A percentile compares a stretch with the other conserved stretches of the same genome.
Conservation (phyloP, 2,797 vertebrate species). For the Tapera naevia region DNA sequence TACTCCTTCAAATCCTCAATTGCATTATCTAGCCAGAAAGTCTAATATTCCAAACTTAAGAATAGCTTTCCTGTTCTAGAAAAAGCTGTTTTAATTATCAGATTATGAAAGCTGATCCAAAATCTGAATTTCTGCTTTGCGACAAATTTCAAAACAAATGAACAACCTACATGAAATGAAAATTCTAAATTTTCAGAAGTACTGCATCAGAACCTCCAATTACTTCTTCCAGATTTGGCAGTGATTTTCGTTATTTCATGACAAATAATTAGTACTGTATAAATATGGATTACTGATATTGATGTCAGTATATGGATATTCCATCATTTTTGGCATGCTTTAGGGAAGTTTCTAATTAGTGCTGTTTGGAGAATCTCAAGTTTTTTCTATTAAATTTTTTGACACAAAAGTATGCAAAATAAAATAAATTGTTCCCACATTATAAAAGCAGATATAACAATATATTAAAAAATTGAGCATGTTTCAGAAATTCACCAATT, state of each 20-base stretch:
- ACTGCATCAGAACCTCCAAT: neutral
- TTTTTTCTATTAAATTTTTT: neutral
- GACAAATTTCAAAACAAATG: neutral
- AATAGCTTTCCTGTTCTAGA: neutral
- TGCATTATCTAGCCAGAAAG: neutral
- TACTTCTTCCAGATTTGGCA: constrained; percentile 32
- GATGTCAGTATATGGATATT: neutral
- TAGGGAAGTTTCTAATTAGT: constrained; percentile 28
- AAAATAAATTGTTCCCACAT: neutral
- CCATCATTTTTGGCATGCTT: constrained; percentile 5
- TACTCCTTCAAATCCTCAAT: neutral
- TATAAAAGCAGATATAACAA: neutral
- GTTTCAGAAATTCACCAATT: neutral
- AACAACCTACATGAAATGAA: neutral
- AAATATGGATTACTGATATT: constrained; percentile 33
- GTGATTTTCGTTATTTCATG: constrained; percentile 1
- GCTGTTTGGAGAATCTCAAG: neutral
- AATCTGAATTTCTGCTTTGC: neutral
- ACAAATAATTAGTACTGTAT: neutral
- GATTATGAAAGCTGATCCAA: neutral
- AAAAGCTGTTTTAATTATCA: neutral
- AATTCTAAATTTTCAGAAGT: neutral
- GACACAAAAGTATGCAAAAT: neutral
- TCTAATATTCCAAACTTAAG: neutral
- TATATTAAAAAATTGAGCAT: rapidly evolving